A percentile compares a stretch with the other conserved stretches of the same genome.
phyloP scores from a whole-genome alignment of 2,888 invertebrate species.

The Lacanobia wlatinum region DNA sequence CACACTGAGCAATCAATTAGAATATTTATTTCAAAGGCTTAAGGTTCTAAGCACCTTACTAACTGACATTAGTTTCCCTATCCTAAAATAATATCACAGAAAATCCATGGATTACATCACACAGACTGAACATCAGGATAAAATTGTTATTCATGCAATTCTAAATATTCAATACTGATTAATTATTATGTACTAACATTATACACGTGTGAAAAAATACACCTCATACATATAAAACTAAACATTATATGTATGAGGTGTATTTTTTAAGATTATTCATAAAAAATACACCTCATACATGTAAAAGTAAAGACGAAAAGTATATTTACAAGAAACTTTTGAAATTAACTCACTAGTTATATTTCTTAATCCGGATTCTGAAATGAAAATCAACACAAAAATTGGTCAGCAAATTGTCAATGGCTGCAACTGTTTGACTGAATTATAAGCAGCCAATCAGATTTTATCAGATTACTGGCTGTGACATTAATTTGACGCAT shows the following conservation, averaged over 20 bases:
- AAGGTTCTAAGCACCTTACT: neutral
- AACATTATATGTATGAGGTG: too few species aligned
- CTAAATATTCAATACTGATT: constrained; percentile 18
- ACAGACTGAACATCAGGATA: constrained; percentile 26
- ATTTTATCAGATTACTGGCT: neutral
- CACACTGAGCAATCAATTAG: constrained; percentile 5
- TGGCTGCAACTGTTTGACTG: neutral
- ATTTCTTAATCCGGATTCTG: neutral
- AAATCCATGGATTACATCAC: constrained; percentile 50
- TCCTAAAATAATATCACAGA: constrained; percentile 59
- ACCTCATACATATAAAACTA: neutral
- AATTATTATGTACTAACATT: neutral
- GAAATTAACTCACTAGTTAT: neutral
- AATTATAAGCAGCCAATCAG: neutral
- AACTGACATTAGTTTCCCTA: neutral
- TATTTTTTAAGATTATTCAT: too few species aligned
- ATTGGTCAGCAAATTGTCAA: neutral
- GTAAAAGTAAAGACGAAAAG: neutral
- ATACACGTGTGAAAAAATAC: constrained; percentile 16
- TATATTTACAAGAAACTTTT: neutral
- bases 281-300: constrained; percentile 10
- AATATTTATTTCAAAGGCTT: constrained; percentile 3
- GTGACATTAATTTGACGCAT: neutral
- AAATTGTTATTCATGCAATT: constrained; percentile 23
- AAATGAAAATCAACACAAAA: neutral